A percentile compares a stretch with the other conserved stretches of the same genome.
Conservation (phyloP, 2,113 vertebrate genomes). For the Dunckerocampus dactyliophorus region DNA sequence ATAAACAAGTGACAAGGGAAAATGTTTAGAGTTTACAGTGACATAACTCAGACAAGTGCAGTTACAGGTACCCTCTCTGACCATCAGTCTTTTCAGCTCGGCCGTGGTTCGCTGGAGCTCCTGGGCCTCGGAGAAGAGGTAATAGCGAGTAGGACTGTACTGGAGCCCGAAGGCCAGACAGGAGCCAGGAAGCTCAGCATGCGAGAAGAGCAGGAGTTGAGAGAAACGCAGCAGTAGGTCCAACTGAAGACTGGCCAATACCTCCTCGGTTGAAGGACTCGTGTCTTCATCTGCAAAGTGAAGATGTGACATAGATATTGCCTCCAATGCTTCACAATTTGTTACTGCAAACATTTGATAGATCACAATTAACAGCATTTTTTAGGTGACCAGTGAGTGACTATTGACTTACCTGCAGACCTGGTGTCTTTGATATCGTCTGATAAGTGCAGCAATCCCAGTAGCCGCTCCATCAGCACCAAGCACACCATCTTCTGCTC, state of each 20-base stretch:
- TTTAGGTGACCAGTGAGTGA: not conserved
- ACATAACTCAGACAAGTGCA: not conserved
- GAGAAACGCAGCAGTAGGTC: slow-evolving; percentile 73
- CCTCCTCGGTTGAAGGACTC: slow-evolving; percentile 56
- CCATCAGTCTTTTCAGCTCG: slow-evolving; percentile 64
- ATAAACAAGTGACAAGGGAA: not conserved
- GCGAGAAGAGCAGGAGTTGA: slow-evolving; percentile 63
- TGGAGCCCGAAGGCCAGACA: slow-evolving; percentile 78
- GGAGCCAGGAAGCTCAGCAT: slow-evolving; percentile 71
- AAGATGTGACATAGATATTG: not conserved
- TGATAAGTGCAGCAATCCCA: slow-evolving; percentile 73
- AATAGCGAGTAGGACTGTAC: slow-evolving; percentile 66
- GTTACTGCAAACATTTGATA: too few relatives aligned
- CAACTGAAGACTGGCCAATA: slow-evolving; percentile 75
- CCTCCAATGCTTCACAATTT: too few relatives aligned
- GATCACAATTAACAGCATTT: too few relatives aligned
- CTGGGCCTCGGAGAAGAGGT: slow-evolving; percentile 78
- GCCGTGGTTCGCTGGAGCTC: slow-evolving; percentile 76
- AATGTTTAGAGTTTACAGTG: not conserved
- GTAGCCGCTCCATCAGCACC: slow-evolving; percentile 73
- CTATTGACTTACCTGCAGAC: slow-evolving; percentile 32
- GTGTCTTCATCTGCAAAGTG: slow-evolving; percentile 12
- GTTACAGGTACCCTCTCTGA: slow-evolving; percentile 5
- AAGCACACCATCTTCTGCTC: slow-evolving; percentile 82
- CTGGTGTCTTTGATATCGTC: slow-evolving; percentile 24